A percentile compares a stretch with the other conserved stretches of the same genome.
Conservation (phyloP, 2,888 invertebrate species). For the Pyralis farinalis region DNA sequence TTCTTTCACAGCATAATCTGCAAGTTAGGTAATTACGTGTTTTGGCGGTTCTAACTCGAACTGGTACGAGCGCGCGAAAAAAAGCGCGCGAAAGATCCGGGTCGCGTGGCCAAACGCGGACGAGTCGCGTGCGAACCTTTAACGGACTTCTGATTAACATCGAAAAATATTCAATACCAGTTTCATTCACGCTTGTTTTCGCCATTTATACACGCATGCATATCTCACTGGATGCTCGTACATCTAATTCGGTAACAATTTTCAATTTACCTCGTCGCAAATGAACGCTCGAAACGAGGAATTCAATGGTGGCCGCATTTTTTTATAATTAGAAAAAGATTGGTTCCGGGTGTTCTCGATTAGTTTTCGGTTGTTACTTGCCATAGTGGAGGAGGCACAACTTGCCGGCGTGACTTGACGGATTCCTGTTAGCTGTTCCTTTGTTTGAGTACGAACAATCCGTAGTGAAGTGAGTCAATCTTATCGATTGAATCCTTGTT, state of each 20-base stretch:
- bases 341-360: conserved; percentile 75
- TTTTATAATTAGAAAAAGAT: conserved; percentile 70
- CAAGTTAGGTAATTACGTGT: conserved; percentile 29
- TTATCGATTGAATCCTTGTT: neutral
- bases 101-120: conserved; percentile 26
- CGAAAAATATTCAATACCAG: conserved; percentile 7
- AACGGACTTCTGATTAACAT: conserved; percentile 19
- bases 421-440: conserved; percentile 57
- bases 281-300: conserved; percentile 37
- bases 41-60: conserved; percentile 22
- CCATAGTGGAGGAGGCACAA: conserved; percentile 31
- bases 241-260: conserved; percentile 17
- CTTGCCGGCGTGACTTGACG: conserved; percentile 65
- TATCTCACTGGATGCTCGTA: neutral
- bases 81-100: conserved; percentile 52
- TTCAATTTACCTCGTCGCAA: conserved; percentile 37
- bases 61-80: conserved; percentile 31
- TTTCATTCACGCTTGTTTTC: conserved; percentile 6
- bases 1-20: no score
- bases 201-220: conserved; percentile 2
- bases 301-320: conserved; percentile 55
- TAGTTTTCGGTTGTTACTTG: conserved; percentile 62
- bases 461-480: conserved; percentile 32
- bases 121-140: conserved; percentile 27
- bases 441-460: conserved; percentile 53